A percentile compares a stretch with the other conserved stretches of the same genome.
Evolutionary conservation across 1,140 invertebrate genomes (phyloP).

Genomic region (Camponotus floridanus): DNA sequence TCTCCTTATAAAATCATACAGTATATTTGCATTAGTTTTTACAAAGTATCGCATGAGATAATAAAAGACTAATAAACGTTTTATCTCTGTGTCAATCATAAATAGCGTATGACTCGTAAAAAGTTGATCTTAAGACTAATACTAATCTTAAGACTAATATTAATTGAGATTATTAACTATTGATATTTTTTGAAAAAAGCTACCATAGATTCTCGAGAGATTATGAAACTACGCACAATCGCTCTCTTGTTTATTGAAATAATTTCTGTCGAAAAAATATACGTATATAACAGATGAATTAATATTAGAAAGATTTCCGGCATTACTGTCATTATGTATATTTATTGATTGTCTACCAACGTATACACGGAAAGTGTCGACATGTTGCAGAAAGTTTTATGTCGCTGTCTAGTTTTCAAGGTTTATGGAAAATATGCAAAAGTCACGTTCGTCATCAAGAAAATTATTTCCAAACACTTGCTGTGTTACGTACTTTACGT

Average conservation of each 20-base stretch:
- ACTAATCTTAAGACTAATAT: not conserved
- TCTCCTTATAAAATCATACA: not conserved
- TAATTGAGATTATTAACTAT: not conserved
- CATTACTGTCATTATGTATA: not conserved
- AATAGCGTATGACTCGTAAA: not conserved
- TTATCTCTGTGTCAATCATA: not conserved
- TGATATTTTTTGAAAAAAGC: not conserved
- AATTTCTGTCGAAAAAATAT: not conserved
- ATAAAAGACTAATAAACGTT: not conserved
- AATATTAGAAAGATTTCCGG: not conserved
- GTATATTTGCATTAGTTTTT: not conserved
- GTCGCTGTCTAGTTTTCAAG: not conserved
- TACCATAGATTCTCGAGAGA: not conserved
- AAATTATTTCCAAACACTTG: not conserved
- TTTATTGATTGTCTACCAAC: not conserved
- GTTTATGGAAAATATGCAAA: slow-evolving; percentile 15
- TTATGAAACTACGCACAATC: not conserved
- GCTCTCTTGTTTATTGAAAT: not conserved
- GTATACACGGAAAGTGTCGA: not conserved
- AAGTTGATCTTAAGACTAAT: no score
- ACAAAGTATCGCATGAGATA: not conserved
- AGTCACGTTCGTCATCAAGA: not conserved
- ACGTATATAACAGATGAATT: not conserved
- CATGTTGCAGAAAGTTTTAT: not conserved
- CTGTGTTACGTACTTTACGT: not conserved